Evolutionary conservation across 2,888 invertebrate species (phyloP), one percentile per base, ranked within the genome.

Genomic region (Diarsia brunnea): DNA sequence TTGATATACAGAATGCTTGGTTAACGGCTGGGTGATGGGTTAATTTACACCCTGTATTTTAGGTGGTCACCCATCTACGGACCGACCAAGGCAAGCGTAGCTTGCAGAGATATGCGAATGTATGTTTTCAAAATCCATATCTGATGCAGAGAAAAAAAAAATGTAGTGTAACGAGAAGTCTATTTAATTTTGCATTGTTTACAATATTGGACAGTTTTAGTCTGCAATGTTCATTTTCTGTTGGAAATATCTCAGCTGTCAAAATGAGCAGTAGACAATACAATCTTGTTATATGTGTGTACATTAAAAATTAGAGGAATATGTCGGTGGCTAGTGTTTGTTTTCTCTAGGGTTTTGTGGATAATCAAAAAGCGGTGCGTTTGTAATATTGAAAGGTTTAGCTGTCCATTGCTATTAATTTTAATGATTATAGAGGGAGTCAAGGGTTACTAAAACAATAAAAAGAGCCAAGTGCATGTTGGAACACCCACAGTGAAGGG

Each of bases 161-260:
- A 66, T 12, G 51, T 43, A 27, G 21, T 60, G 21, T 21, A 16
- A n/a, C 4, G n/a, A 45, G 16, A 49, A 70, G 19, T 49, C 27
- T 31, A 45, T 10, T 78, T 43, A 3, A 12, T 24, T 77, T 67
- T 45, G 16, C n/a, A 16, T 49, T 79, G 38, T 79, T 79, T 71
- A 78, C 27, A n/a, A n/a, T 47, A 43, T 47, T 19, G 27, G 53
- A 8, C 71, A 47, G 61, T 55, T 79, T 63, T 21, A 70, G 31
- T 70, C 31, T 31, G 1, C 47, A 63, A 27, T 64, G 49, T 70
- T 45, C 19, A 49, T 63, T 79, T 55, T 71, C 21, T 49, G 49
- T 55, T 71, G 10, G 67, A 68, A 47, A 64, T 64, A 74, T 51
- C 14, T 74, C 64, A 53, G 75, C 81, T 80, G 81, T 81, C 75